Evolutionary conservation across 2,888 invertebrate genomes (phyloP).

Genomic region (Digitonthophagus gazella): DNA sequence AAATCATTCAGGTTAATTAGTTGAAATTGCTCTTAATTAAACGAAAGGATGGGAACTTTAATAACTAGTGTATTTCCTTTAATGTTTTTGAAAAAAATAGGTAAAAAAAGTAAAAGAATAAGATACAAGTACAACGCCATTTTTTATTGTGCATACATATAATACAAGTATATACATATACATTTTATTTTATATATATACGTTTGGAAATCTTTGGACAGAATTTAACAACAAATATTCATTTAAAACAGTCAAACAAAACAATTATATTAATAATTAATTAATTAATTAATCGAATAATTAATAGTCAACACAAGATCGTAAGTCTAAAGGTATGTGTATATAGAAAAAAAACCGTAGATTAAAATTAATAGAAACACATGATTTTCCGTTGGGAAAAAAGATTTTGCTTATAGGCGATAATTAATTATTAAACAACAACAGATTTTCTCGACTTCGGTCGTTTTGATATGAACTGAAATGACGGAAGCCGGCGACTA

Average conservation of each 20-base stretch:
- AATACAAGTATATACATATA: slow-evolving; percentile 56
- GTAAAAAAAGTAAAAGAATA: slow-evolving; percentile 11
- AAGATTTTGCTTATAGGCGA: not conserved
- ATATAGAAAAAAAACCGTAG: slow-evolving; percentile 24
- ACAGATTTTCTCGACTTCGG: slow-evolving; percentile 31
- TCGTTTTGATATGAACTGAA: slow-evolving; percentile 2
- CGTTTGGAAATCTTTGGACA: slow-evolving; percentile 53
- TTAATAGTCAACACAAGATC: slow-evolving; percentile 23
- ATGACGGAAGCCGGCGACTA: slow-evolving; percentile 1
- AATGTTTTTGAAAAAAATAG: not conserved
- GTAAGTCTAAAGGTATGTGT: not conserved
- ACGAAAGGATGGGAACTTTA: no score
- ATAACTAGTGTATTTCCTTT: no score
- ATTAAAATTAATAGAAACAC: not conserved
- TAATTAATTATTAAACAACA: slow-evolving; percentile 23
- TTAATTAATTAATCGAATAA: slow-evolving; percentile 23
- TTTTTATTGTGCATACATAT: slow-evolving; percentile 54
- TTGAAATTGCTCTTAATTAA: no score
- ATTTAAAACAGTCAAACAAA: slow-evolving; percentile 49
- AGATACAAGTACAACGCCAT: slow-evolving; percentile 49
- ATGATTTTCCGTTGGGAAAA: not conserved
- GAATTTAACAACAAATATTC: slow-evolving; percentile 53
- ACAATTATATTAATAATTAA: slow-evolving; percentile 38
- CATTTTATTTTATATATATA: slow-evolving; percentile 51
- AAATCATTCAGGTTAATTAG: no score